phyloP scores from a whole-genome alignment of 2,113 vertebrate species.

The Xerus inauris region DNA sequence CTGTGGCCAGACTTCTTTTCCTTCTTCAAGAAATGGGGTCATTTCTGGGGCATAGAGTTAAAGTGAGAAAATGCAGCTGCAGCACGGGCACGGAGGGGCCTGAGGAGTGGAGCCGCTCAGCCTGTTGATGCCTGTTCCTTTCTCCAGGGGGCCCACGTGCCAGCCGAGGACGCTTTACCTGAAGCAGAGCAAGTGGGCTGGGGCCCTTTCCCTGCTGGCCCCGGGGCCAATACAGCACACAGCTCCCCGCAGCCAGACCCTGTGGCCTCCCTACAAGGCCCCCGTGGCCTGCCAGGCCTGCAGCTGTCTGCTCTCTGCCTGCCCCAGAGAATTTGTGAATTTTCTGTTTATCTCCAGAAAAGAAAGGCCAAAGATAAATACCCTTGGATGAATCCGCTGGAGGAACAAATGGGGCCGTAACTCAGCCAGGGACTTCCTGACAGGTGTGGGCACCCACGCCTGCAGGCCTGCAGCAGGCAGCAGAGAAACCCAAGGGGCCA shows the following conservation, averaged over 20 bases:
- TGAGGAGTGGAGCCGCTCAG: accelerated
- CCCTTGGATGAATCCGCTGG: neutral
- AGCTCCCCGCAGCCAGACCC: neutral
- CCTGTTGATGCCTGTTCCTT: neutral
- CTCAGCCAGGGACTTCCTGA: neutral
- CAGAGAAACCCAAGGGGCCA: accelerated
- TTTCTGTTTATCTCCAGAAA: slow-evolving; percentile 40
- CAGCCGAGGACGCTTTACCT: neutral
- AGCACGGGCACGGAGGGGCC: accelerated
- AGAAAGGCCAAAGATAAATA: slow-evolving; percentile 48
- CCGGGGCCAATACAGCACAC: accelerated
- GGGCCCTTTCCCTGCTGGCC: neutral
- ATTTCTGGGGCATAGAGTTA: neutral
- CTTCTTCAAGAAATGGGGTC: neutral
- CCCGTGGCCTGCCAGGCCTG: accelerated
- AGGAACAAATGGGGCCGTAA: neutral
- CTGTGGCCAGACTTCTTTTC: neutral
- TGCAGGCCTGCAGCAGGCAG: neutral
- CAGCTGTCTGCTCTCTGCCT: neutral
- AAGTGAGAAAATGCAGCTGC: neutral
- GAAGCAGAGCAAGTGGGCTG: neutral
- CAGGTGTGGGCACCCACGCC: neutral
- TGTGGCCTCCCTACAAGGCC: no score
- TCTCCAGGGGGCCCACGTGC: accelerated
- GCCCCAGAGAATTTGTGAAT: neutral